Percentiles rank a stretch among this genome's conserved stretches.
Conservation (phyloP, 2,888 invertebrate genomes). For the Pherbina coryleti region DNA sequence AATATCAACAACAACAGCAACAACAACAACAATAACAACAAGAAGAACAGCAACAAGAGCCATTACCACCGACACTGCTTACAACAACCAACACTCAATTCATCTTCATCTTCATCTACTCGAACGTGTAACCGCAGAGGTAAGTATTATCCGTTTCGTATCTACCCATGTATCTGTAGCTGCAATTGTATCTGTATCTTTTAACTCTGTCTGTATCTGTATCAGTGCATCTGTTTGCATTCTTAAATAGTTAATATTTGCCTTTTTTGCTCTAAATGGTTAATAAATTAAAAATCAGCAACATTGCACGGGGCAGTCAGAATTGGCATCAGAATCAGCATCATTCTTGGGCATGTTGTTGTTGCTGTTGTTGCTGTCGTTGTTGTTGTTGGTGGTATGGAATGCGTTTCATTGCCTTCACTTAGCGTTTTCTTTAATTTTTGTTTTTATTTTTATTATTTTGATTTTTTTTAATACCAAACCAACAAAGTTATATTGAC, state of each 20-base stretch:
- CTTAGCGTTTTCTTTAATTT: not conserved
- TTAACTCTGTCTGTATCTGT: not conserved
- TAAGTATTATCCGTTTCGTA: not conserved
- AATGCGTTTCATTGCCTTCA: constrained; percentile 2
- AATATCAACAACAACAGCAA: not conserved
- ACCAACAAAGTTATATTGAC: constrained; percentile 20
- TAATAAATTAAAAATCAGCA: constrained; percentile 26
- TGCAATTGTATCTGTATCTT: not conserved
- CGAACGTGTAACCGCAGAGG: not conserved
- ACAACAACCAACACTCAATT: constrained; percentile 16
- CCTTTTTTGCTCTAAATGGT: constrained; percentile 22
- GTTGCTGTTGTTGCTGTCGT: too few species aligned
- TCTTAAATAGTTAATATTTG: constrained; percentile 27
- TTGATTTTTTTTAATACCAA: constrained; percentile 16
- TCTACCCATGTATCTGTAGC: not conserved
- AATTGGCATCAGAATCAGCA: not conserved
- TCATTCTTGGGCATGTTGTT: constrained; percentile 1
- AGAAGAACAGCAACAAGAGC: not conserved
- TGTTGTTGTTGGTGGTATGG: too few species aligned
- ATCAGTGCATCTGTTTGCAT: constrained; percentile 4
- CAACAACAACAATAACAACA: not conserved
- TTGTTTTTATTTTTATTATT: not conserved
- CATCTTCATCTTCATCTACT: constrained; percentile 8
- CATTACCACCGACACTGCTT: not conserved
- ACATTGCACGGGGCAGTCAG: not conserved